Percentiles rank a stretch among this genome's conserved stretches.
phyloP scores from a whole-genome alignment of 2,888 invertebrate genomes.

The Graphium colonna region DNA sequence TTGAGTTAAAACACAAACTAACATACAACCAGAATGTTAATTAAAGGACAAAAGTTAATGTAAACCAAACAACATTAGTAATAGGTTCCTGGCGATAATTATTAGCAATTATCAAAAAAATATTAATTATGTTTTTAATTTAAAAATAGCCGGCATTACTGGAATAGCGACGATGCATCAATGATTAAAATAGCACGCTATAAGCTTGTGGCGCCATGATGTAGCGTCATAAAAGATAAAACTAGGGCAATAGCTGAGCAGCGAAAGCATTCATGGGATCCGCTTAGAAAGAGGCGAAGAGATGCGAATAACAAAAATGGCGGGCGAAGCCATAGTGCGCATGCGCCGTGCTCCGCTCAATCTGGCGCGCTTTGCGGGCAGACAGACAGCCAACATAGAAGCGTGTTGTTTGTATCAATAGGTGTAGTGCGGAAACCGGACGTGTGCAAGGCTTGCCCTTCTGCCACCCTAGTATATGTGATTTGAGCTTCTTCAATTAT shows the following conservation, averaged over 20 bases:
- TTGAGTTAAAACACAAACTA: no score
- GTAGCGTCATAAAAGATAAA: slow-evolving; percentile 18
- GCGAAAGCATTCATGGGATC: slow-evolving; percentile 18
- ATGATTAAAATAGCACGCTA: slow-evolving; percentile 1
- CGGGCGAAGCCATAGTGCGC: slow-evolving; percentile 32
- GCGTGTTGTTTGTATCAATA: slow-evolving; percentile 15
- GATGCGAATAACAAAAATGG: slow-evolving; percentile 22
- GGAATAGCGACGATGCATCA: neutral
- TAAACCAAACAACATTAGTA: no score
- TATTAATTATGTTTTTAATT: neutral
- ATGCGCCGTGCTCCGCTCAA: slow-evolving; percentile 38
- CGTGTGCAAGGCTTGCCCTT: slow-evolving; percentile 8
- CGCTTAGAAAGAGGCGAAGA: slow-evolving; percentile 12
- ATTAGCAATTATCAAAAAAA: neutral
- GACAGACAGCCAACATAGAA: slow-evolving; percentile 32
- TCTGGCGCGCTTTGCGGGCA: slow-evolving; percentile 33
- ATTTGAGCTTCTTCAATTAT: neutral
- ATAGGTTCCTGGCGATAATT: no score
- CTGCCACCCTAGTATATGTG: slow-evolving; percentile 6
- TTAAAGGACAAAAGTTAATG: no score
- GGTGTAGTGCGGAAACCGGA: slow-evolving; percentile 16
- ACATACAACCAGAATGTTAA: neutral
- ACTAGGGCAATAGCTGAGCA: slow-evolving; percentile 19
- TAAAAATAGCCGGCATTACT: neutral
- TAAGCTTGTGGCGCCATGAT: slow-evolving; percentile 9